Conservation (phyloP, 2,113 vertebrate species). For the Echinops telfairi region DNA sequence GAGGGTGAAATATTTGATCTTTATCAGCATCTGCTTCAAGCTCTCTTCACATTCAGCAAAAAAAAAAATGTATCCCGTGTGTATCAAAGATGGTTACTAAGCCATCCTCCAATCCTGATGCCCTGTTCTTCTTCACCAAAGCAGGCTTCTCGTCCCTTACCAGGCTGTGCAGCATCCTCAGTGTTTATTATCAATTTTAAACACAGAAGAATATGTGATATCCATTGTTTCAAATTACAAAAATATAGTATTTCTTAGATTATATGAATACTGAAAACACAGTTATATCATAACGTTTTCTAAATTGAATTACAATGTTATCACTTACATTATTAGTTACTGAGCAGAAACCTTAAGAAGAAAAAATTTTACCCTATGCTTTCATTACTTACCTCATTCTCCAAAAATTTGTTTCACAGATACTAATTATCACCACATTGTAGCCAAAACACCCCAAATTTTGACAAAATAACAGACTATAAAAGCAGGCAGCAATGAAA, state of each 20-base stretch:
- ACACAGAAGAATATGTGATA: background rate
- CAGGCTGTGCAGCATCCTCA: background rate
- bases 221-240: background rate
- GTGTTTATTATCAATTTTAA: background rate
- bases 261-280: background rate
- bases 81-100: too few species aligned
- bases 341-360: background rate
- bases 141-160: too few species aligned
- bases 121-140: too few species aligned
- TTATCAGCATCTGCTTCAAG: too few species aligned
- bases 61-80: too few species aligned
- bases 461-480: background rate
- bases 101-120: too few species aligned
- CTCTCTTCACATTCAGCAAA: too few species aligned
- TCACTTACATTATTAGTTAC: too few species aligned
- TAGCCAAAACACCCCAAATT: background rate
- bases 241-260: background rate
- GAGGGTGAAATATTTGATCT: too few species aligned
- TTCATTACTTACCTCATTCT: background rate
- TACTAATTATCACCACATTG: background rate
- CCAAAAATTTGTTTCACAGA: background rate
- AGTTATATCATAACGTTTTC: background rate
- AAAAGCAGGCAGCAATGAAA: background rate
- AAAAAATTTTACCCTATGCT: background rate
- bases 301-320: background rate